Evolutionary conservation across 2,113 vertebrate species (phyloP).

Genomic region (Cephalophus harveyi): DNA sequence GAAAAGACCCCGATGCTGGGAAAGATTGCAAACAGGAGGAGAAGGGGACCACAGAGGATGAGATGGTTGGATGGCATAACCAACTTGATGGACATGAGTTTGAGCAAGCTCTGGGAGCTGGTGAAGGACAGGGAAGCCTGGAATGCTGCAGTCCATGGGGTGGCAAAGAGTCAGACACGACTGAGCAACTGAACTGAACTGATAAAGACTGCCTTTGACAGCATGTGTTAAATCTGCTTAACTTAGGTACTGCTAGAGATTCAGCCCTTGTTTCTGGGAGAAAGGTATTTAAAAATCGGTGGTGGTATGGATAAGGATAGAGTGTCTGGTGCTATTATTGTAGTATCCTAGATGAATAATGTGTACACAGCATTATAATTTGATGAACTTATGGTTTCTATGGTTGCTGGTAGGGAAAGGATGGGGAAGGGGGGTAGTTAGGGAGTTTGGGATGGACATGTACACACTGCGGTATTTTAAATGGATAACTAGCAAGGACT

Average conservation of each 20-base stretch:
- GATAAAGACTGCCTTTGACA: not conserved
- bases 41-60: not conserved
- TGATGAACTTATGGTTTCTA: not conserved
- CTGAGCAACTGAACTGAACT: not conserved
- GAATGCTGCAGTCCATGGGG: not conserved
- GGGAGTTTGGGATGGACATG: not conserved
- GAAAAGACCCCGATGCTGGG: not conserved
- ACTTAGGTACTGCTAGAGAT: not conserved
- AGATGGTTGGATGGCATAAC: not conserved
- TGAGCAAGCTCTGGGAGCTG: not conserved
- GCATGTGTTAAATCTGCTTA: not conserved
- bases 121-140: not conserved
- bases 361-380: not conserved
- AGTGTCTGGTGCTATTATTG: not conserved
- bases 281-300: not conserved
- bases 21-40: not conserved
- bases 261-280: not conserved
- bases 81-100: not conserved
- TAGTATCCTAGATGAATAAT: not conserved
- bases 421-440: not conserved
- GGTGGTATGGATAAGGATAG: not conserved
- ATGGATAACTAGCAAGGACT: not conserved
- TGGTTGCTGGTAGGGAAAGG: not conserved
- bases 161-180: not conserved
- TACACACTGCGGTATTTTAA: not conserved